Evolutionary conservation across 2,888 invertebrate species (phyloP), one percentile per base, ranked within the genome.

Genomic region (Deilephila porcellus): DNA sequence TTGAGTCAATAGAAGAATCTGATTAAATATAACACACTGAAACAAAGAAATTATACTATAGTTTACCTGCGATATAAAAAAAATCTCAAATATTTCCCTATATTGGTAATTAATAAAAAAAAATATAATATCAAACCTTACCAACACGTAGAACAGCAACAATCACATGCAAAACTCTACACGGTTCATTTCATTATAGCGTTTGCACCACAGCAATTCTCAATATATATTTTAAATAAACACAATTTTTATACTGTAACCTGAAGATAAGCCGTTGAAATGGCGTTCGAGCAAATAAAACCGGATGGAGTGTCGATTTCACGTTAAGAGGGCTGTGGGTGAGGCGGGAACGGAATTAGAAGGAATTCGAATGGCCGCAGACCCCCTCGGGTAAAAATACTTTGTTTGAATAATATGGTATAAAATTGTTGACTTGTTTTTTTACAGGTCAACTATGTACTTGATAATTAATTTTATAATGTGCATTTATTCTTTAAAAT

Each of bases 211-310:
- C 64, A 74, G 78, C 78, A 78, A 80, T 80, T 73, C 62, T 73
- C 73, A 71, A 74, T 67, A 67, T 67, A 67, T 75, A 80, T 79
- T 78, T 78, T 76, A 80, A 82, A 85, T 83, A 87, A 87, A 87
- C 82, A 86, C 80, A 82, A 84, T 87, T 87, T 88, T 87, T 86
- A 85, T 83, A 78, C 87, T 86, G 86, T 81, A 80, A 83, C 81
- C 82, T 79, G 78, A 78, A 85, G 90, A 90, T 90, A 91, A 90
- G 85, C 85, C 77, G 73, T 71, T 74, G 75, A 77, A 85, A 83
- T 81, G 82, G 83, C 76, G 78, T 74, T 76, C 73, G 77, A 76
- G 76, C 78, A 78, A 78, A 78, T 76, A 78, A 74, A 72, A 74
- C 75, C 78, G 81, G 82, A 83, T 84, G 82, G 80, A 85, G 84